Evolutionary conservation across 2,113 vertebrate species (phyloP).

Genomic region (Paratilapia polleni): DNA sequence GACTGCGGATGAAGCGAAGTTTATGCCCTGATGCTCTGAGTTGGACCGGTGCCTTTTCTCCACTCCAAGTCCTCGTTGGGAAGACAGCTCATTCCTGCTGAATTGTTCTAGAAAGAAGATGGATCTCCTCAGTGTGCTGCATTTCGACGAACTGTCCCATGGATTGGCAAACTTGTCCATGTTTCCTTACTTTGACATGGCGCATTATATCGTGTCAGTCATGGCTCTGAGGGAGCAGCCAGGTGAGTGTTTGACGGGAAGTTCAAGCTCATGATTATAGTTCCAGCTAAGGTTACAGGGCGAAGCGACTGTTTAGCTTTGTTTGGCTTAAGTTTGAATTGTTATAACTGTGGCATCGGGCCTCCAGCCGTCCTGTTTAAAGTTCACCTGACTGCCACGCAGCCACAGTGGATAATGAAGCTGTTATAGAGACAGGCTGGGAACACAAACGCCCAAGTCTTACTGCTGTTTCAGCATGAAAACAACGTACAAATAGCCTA

Average conservation of each 20-base stretch:
- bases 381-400: background rate
- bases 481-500: background rate
- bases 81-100: background rate
- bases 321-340: background rate
- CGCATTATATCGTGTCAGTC: constrained; percentile 90
- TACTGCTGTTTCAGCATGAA: background rate
- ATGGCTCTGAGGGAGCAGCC: constrained; percentile 89
- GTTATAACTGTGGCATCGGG: background rate
- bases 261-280: background rate
- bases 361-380: background rate
- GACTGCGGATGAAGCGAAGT: constrained; percentile 20
- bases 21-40: constrained; percentile 57
- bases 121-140: constrained; percentile 68
- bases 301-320: background rate
- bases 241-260: constrained; percentile 80
- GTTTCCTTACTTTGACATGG: constrained; percentile 95
- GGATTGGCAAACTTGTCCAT: constrained; percentile 86
- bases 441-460: background rate
- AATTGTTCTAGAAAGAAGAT: constrained; percentile 20
- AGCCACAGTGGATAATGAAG: background rate
- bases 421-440: background rate
- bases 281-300: background rate
- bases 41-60: constrained; percentile 45
- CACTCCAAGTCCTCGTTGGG: background rate
- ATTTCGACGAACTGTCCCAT: constrained; percentile 80